These are phyloP conservation scores for Heliconius hortense DNA, from an alignment of 2,888 invertebrate genomes.

Conservation along the genomic window DNA sequence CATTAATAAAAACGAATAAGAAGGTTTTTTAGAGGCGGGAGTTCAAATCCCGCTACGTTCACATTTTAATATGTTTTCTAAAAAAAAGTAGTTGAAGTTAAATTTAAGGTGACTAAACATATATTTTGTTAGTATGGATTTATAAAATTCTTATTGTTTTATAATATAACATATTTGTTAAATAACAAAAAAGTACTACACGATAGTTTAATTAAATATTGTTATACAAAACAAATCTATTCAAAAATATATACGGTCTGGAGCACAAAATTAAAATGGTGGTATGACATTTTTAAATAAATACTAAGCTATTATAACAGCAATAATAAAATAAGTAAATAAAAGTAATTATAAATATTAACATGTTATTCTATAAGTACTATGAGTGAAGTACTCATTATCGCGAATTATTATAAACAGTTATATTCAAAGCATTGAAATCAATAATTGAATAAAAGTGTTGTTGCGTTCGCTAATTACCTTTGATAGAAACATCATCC, in stretches of 20 bases:
- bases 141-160: no score
- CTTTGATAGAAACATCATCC: neutral
- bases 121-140: no score
- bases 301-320: neutral
- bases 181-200: neutral
- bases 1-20: no score
- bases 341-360: neutral
- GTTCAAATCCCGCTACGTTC: no score
- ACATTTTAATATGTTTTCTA: no score
- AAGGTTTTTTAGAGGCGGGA: no score
- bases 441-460: conserved; percentile 3
- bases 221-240: no score
- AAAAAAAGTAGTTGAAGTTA: no score
- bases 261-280: neutral
- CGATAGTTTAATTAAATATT: no score
- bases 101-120: no score
- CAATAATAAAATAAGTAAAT: neutral
- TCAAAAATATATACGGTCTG: no score
- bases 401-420: neutral
- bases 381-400: no score
- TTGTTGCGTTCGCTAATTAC: neutral
- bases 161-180: neutral
- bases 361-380: neutral
- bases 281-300: neutral
- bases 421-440: conserved; percentile 8